phyloP scores from a whole-genome alignment of 2,888 invertebrate genomes.

The Hermaeophaga mercurialis region DNA sequence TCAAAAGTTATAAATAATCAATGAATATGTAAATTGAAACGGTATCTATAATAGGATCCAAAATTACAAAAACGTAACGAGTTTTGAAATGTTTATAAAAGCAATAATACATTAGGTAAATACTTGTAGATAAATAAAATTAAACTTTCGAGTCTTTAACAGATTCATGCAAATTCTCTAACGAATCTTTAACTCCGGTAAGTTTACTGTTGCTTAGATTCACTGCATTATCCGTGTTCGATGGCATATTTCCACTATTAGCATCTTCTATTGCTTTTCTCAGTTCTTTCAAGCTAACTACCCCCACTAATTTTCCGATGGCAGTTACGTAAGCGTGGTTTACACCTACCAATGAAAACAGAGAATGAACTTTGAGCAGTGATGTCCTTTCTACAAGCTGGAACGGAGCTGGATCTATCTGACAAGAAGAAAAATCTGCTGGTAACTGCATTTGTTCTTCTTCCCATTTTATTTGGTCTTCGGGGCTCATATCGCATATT shows the following conservation, averaged over 20 bases:
- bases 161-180: conserved; percentile 23
- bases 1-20: too few species aligned
- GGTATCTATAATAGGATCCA: too few species aligned
- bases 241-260: conserved; percentile 69
- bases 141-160: conserved; percentile 28
- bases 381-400: conserved; percentile 95
- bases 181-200: conserved; percentile 26
- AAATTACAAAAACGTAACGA: too few species aligned
- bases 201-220: conserved; percentile 23
- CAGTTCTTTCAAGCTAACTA: conserved; percentile 92
- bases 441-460: conserved; percentile 83
- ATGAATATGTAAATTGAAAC: too few species aligned
- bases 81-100: too few species aligned
- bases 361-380: conserved; percentile 88
- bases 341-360: conserved; percentile 98
- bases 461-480: conserved; percentile 94
- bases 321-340: conserved; percentile 98
- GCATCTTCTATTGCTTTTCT: conserved; percentile 89
- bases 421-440: conserved; percentile 77
- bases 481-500: conserved; percentile 92
- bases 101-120: background rate
- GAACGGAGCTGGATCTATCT: conserved; percentile 97
- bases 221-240: conserved; percentile 4
- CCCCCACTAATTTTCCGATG: conserved; percentile 88
- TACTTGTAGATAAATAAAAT: background rate